Conservation (phyloP, 2,113 vertebrate genomes). For the Cephalopholis sonnerati region DNA sequence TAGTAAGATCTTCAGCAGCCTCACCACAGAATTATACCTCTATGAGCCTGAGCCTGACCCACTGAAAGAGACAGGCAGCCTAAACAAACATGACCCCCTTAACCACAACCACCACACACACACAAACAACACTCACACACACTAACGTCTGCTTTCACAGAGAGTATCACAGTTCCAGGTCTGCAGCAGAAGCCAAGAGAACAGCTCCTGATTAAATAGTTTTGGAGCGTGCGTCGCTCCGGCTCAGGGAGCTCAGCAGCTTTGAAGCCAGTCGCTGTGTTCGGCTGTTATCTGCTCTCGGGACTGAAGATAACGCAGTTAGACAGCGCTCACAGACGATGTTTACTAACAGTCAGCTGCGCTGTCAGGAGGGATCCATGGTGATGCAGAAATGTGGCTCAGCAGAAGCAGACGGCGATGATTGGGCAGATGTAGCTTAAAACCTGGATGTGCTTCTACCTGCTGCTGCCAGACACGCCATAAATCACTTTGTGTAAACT, state of each 20-base stretch:
- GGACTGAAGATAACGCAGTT: slow-evolving; percentile 68
- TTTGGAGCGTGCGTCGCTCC: slow-evolving; percentile 61
- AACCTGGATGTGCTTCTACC: slow-evolving; percentile 36
- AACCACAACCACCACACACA: slow-evolving; percentile 45
- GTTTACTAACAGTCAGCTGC: slow-evolving; percentile 60
- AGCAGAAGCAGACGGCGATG: slow-evolving; percentile 6
- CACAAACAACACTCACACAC: slow-evolving; percentile 24
- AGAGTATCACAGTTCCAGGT: slow-evolving; percentile 47
- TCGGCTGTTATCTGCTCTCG: slow-evolving; percentile 63
- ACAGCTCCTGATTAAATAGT: slow-evolving; percentile 81
- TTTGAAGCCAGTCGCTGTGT: slow-evolving; percentile 81
- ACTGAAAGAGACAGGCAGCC: slow-evolving; percentile 54
- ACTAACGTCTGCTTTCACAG: slow-evolving; percentile 2
- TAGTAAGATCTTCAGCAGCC: slow-evolving; percentile 42
- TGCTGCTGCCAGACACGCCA: slow-evolving; percentile 36
- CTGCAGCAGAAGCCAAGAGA: slow-evolving; percentile 42
- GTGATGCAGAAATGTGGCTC: not conserved
- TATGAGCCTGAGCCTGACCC: slow-evolving; percentile 26
- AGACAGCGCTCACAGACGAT: slow-evolving; percentile 44
- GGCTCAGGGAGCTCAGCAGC: slow-evolving; percentile 65
- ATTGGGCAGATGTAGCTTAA: slow-evolving; percentile 19
- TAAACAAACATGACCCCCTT: slow-evolving; percentile 73
- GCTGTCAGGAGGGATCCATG: slow-evolving; percentile 32
- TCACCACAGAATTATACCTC: slow-evolving; percentile 68
- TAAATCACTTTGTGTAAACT: slow-evolving; percentile 27